These are phyloP conservation scores for Heliconius nattereri DNA, from an alignment of 1,140 invertebrate species.

Conservation along the genomic window DNA sequence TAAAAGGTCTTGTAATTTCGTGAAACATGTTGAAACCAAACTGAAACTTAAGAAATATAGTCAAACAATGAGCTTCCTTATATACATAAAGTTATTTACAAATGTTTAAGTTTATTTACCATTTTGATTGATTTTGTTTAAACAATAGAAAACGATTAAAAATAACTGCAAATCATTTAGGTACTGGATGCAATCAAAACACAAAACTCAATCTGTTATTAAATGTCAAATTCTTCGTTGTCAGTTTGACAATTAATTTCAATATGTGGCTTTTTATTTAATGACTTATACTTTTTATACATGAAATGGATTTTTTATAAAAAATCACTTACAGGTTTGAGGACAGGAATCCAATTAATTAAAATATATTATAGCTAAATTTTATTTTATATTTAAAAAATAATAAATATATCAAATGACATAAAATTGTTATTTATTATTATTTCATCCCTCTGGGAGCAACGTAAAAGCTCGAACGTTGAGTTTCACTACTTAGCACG, in stretches of 20 bases:
- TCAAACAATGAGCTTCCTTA: neutral
- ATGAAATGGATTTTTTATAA: too few species aligned
- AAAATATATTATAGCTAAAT: too few species aligned
- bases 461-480: too few species aligned
- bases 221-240: constrained; percentile 12
- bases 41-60: constrained; percentile 82
- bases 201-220: constrained; percentile 22
- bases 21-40: constrained; percentile 93
- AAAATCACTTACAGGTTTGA: too few species aligned
- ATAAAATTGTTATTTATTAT: too few species aligned
- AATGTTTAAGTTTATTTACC: constrained; percentile 40
- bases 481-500: too few species aligned
- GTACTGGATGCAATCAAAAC: constrained; percentile 23
- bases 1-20: constrained; percentile 90
- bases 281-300: too few species aligned
- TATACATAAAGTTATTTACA: neutral
- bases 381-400: too few species aligned
- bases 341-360: too few species aligned
- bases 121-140: constrained; percentile 45
- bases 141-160: constrained; percentile 31
- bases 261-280: too few species aligned
- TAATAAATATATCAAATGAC: too few species aligned
- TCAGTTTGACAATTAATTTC: neutral
- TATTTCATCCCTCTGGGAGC: too few species aligned
- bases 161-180: constrained; percentile 44